Conservation (phyloP, 2,888 invertebrate species). For the Eupsilia transversa region DNA sequence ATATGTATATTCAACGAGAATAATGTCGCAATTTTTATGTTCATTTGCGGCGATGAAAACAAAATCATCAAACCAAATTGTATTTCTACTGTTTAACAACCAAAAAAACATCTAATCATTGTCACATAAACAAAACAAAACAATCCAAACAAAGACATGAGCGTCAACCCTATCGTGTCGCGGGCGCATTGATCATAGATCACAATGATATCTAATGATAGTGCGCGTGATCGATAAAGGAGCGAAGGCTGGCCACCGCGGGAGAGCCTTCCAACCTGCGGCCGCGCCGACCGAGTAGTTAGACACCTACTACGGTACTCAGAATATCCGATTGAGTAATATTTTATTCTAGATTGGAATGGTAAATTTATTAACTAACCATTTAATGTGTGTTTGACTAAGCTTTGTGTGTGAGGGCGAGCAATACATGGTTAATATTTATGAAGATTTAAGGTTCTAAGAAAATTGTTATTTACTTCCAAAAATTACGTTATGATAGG, state of each 20-base stretch:
- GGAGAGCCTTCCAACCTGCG: conserved; percentile 78
- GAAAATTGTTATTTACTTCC: background rate
- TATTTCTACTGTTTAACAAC: background rate
- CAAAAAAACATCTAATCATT: background rate
- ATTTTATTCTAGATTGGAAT: conserved; percentile 19
- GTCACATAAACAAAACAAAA: background rate
- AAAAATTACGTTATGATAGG: background rate
- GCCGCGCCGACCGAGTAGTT: conserved; percentile 35
- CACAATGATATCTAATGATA: conserved; percentile 90
- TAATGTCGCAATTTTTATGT: background rate
- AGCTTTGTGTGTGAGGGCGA: background rate
- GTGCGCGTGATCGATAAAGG: conserved; percentile 86
- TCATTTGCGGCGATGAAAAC: background rate
- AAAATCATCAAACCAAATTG: background rate
- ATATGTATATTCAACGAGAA: background rate
- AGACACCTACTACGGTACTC: conserved; percentile 41
- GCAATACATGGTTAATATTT: background rate
- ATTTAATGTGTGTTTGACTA: conserved; percentile 2
- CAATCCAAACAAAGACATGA: background rate
- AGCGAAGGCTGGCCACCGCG: conserved; percentile 82
- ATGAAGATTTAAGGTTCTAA: background rate
- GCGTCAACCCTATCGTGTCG: conserved; percentile 72
- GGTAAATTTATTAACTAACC: too few relatives aligned
- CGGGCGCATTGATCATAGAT: conserved; percentile 85
- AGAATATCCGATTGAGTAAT: conserved; percentile 28